These are phyloP conservation scores for Neocrepidodera transversa DNA, from an alignment of 2,888 invertebrate species.

Conservation along the genomic window DNA sequence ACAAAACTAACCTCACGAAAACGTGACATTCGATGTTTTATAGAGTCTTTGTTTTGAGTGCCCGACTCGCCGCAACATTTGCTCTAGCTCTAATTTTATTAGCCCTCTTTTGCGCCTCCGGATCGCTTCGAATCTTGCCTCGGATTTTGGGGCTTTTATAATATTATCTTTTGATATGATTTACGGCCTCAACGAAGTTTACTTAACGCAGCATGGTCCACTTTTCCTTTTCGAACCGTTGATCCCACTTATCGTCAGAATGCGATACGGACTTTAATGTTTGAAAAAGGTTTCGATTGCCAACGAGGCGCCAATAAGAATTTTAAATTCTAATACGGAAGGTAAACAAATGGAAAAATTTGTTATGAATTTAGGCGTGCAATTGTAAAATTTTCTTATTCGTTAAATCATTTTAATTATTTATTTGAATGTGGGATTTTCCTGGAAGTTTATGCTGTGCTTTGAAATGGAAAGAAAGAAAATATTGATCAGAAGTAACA, in stretches of 20 bases:
- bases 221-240: not conserved
- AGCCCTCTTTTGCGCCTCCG: conserved; percentile 29
- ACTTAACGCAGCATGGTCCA: conserved; percentile 11
- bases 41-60: conserved; percentile 32
- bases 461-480: too few species aligned
- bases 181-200: conserved; percentile 13
- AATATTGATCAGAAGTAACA: too few species aligned
- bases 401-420: too few species aligned
- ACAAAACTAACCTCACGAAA: conserved; percentile 31
- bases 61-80: conserved; percentile 30
- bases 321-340: too few species aligned
- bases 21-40: conserved; percentile 33
- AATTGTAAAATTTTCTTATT: too few species aligned
- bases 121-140: conserved; percentile 24
- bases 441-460: too few species aligned
- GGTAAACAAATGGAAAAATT: too few species aligned
- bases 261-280: conserved; percentile 5
- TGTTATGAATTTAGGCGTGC: too few species aligned
- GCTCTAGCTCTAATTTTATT: conserved; percentile 29
- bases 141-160: conserved; percentile 24
- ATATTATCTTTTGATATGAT: conserved; percentile 27
- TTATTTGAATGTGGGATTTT: too few species aligned
- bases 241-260: conserved; percentile 11
- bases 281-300: conserved; percentile 11
- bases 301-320: too few species aligned